Conservation (phyloP, 1,140 invertebrate genomes). For the Bombus waltoni region DNA sequence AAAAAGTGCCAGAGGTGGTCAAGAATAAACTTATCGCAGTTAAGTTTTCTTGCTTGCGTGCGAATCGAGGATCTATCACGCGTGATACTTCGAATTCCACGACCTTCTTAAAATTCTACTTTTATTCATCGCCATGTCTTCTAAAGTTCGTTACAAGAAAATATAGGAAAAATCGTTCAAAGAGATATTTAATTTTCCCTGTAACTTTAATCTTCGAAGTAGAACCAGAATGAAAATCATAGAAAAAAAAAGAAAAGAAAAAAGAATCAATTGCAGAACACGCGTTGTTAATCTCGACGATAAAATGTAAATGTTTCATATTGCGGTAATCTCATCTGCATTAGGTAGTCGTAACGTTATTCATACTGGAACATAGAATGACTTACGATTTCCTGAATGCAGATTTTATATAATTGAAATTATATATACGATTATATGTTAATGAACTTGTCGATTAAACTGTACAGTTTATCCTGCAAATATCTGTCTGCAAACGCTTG, state of each 20-base stretch:
- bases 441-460: not conserved
- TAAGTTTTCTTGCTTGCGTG: not conserved
- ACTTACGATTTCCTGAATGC: not conserved
- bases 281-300: not conserved
- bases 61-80: not conserved
- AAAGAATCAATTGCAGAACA: not conserved
- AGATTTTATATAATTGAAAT: not conserved
- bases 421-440: not conserved
- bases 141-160: not conserved
- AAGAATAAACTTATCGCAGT: not conserved
- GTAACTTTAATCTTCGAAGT: no score
- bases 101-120: no score
- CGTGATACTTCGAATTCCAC: not conserved
- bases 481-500: no score
- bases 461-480: not conserved
- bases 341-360: not conserved
- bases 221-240: no score
- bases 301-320: not conserved
- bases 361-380: not conserved
- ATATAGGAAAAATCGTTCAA: not conserved
- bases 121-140: not conserved
- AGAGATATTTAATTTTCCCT: no score
- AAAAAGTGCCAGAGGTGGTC: not conserved
- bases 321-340: not conserved
- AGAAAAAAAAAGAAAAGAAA: no score